Base-by-base conservation (phyloP, 2,888 invertebrate species). In the Entomobrya multifasciata region DNA sequence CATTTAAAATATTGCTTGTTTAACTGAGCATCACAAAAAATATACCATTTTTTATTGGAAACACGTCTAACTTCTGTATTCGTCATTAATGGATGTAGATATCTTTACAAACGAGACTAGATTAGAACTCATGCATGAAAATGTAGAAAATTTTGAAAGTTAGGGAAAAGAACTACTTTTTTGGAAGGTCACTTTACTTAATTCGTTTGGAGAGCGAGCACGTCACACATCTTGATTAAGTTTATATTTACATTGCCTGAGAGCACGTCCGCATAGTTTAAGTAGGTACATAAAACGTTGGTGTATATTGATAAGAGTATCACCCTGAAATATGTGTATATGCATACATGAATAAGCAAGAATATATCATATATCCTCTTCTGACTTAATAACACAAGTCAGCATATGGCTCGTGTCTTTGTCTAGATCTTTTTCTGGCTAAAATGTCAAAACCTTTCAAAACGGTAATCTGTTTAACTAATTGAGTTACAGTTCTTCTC, bases 371-470 rank as follows among this genome's bases (percentile, higher is more conserved):
- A n/a, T n/a, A n/a, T n/a, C n/a, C 5, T 15, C 4, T 30, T 6
- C 55, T 4, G 55, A 55, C 4, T 10, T 17, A 55, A 4, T 10
- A n/a, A 60, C 15, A n/a, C 15, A n/a, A 27, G 25, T 47, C 20
- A 72, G 78, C 86, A 86, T 86, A 81, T 81, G 86, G 86, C 81
- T 86, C 80, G 81, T 86, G 80, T 86, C 86, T 86, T 86, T 86
- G 76, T 86, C 86, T 80, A 36, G 67, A 72, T 47, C 27, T 85
- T 79, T 62, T 76, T 72, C 49, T 65, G 47, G 72, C 77, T 76
- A 79, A 79, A 86, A 84, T 86, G 88, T 88, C 88, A 86, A 88
- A 88, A 88, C 88, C 82, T 79, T 88, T 79, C 82, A 86, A 86
- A 86, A 78, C 79, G 70, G 77, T 82, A 86, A 87, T 82, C 77